Evolutionary conservation across 1,140 invertebrate genomes (phyloP).

Genomic region (Drosophila parabipectinata): DNA sequence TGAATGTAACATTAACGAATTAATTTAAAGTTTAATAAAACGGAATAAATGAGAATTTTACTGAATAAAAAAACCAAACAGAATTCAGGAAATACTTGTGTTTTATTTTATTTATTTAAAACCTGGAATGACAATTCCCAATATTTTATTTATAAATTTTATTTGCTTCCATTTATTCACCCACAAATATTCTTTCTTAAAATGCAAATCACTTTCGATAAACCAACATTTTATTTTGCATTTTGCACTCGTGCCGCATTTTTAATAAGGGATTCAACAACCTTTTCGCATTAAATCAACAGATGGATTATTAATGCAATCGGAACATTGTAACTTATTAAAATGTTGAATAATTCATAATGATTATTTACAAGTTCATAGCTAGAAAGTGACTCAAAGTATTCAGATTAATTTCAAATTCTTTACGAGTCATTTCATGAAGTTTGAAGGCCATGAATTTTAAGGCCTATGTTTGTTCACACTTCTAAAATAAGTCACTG

Average conservation of each 20-base stretch:
- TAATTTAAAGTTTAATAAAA: constrained; percentile 80
- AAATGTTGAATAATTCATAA: background rate
- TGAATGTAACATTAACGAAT: constrained; percentile 82
- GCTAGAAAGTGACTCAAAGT: background rate
- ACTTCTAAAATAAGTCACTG: too few relatives aligned
- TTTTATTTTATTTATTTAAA: background rate
- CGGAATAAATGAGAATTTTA: constrained; percentile 77
- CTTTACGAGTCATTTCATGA: too few relatives aligned
- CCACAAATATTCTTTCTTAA: constrained; percentile 10
- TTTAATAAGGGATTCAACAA: constrained; percentile 41
- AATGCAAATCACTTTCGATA: constrained; percentile 20
- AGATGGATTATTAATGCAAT: constrained; percentile 25
- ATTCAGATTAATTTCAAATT: too few relatives aligned
- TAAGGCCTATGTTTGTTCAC: too few relatives aligned
- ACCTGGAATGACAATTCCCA: background rate
- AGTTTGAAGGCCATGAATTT: too few relatives aligned
- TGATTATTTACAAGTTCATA: background rate
- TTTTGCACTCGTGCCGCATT: constrained; percentile 17
- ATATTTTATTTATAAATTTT: constrained; percentile 6
- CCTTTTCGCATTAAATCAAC: constrained; percentile 35
- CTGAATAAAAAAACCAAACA: constrained; percentile 65
- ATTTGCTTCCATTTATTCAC: constrained; percentile 1
- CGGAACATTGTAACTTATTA: constrained; percentile 2
- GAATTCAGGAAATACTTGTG: constrained; percentile 6
- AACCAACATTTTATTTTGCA: constrained; percentile 27